Evolutionary conservation across 2,888 invertebrate species (phyloP), one percentile per base, ranked within the genome.

Genomic region (Elegia similella): DNA sequence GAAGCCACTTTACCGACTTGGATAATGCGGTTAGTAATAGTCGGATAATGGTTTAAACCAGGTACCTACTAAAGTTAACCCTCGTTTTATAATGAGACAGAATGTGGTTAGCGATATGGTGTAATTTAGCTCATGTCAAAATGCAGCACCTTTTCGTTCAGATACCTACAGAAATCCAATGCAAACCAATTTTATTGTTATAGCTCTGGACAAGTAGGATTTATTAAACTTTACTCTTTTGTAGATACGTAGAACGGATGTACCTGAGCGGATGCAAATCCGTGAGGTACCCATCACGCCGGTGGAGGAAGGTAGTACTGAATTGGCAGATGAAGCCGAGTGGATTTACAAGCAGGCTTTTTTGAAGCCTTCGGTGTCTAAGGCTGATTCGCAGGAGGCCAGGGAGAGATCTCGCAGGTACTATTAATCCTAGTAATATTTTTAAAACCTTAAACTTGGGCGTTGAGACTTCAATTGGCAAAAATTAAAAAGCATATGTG

Each of bases 281-380:
- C 94, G 99, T 1, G 95, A 96, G 71, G 95, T 98, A 44, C 98
- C 98, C 0, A 95, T 98, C 2, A 96, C 96, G 0, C 84, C 96
- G 0, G 96, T 96, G 0, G 93, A 95, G 0, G 96, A 97, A 73
- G 96, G 95, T 60, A 96, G 96, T 12, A 94, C 94, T 0, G 99
- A 99, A 80, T 79, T 99, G 43, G 96, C 98, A 55, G 96, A 97
- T 56, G 99, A 99, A 81, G 97, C 99, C 0, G 96, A 98, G 70
- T 99, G 99, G 99, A 98, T 99, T 64, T 98, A 97, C 82, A 96
- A 96, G 68, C 96, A 97, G 78, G 98, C 98, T 0, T 99, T 99
- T 88, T 94, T 95, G 66, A 96, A 96, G 67, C 94, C 95, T 0
- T 93, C 96, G 0, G 95, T 98, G 1, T 97, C 98, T 0, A 94